Base-by-base conservation (phyloP, 2,888 invertebrate genomes). In the Apotomis betuletana region DNA sequence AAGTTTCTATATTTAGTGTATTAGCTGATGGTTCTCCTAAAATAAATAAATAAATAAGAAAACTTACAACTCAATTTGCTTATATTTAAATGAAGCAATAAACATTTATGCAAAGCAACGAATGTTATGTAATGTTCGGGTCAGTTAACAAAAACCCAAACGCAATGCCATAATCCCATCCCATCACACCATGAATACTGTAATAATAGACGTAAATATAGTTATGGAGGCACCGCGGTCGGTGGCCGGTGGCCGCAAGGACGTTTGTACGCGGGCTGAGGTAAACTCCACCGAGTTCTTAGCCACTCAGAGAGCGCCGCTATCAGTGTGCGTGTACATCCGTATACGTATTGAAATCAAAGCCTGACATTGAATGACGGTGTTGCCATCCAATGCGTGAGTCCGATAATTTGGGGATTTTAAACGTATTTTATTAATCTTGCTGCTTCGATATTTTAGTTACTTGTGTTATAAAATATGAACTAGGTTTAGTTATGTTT, bases 181-280 rank as follows among this genome's bases (percentile, higher is more conserved):
- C 6, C 10, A 49, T 49, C 49, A 49, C 49, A 49, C 51, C 12
- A 49, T 57, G 60, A 27, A 68, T 69, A 62, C 36, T 54, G 46
- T 44, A 55, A 62, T 51, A 59, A 51, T 60, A 55, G 27, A 38
- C 15, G 5, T 36, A 65, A 0, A 46, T 41, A 62, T 61, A 58
- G 41, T 2, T 58, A 63, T 78, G 76, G 74, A 78, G 74, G 76
- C 73, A 67, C 82, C 78, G 86, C 90, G 92, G 92, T 92, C 92
- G 91, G 86, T 91, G 88, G 83, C 83, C 87, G 92, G 86, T 91
- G 88, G 83, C 83, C 87, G 92, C 92, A 93, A 93, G 92, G 92
- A 92, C 92, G 92, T 92, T 88, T 88, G 86, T 88, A 92, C 90
- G 92, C 91, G 91, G 91, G 92, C 89, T 91, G 88, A 82, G 84